Conservation (phyloP, 2,888 invertebrate species). For the Phytoseiulus persimilis region DNA sequence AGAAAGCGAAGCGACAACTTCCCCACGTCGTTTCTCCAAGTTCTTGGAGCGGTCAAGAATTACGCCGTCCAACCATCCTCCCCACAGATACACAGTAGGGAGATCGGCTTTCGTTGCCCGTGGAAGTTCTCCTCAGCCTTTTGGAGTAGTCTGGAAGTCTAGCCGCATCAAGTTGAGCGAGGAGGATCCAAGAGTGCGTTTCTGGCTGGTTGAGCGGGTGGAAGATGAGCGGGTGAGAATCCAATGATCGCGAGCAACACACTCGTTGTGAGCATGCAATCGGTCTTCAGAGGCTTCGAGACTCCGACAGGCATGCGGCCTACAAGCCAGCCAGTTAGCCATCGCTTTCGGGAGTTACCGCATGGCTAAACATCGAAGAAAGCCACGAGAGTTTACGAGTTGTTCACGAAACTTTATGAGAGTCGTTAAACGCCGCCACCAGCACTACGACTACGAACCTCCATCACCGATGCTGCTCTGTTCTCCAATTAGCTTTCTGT, state of each 20-base stretch:
- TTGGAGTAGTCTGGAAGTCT: too few species aligned
- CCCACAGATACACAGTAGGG: too few species aligned
- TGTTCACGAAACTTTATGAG: background rate
- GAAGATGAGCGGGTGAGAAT: background rate
- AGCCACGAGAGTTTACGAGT: constrained; percentile 5
- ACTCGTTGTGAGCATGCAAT: background rate
- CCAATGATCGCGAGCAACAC: background rate
- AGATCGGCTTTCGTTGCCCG: too few species aligned
- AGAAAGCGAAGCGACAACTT: background rate
- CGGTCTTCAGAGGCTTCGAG: background rate
- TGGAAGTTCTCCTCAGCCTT: too few species aligned
- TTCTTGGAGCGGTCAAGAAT: too few species aligned
- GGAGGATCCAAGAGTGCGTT: too few species aligned
- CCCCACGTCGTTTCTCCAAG: too few species aligned
- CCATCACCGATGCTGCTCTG: background rate
- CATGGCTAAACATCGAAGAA: constrained; percentile 5
- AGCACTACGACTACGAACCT: background rate
- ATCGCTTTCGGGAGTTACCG: background rate
- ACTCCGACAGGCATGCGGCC: background rate
- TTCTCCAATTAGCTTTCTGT: background rate
- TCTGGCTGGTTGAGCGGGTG: background rate
- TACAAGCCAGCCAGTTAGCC: background rate
- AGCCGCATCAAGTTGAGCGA: too few species aligned
- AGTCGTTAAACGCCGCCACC: background rate
- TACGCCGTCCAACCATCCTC: too few species aligned